phyloP scores from a whole-genome alignment of 2,797 vertebrate species.

The Furcifer pardalis region DNA sequence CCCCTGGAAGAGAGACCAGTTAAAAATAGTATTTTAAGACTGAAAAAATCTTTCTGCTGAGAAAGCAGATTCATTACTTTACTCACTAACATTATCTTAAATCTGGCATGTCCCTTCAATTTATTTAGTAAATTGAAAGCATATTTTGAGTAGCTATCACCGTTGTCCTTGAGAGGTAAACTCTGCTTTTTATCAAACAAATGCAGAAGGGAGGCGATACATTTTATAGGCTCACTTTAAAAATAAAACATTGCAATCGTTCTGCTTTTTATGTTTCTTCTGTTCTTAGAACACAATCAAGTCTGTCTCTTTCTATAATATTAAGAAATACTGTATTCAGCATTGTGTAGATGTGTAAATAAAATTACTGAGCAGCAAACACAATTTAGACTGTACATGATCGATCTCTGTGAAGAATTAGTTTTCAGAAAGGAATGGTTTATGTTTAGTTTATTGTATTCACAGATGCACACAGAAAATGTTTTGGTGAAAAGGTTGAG shows the following conservation, averaged over 20 bases:
- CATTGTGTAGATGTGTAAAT: conserved; percentile 45
- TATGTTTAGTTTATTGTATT: neutral
- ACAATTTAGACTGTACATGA: neutral
- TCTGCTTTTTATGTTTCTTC: too few relatives aligned
- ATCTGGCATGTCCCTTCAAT: conserved; percentile 9
- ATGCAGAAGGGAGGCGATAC: too few relatives aligned
- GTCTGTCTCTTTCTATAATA: conserved; percentile 68
- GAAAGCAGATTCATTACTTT: conserved; percentile 46
- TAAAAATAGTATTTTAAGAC: neutral
- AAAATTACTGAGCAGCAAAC: conserved; percentile 38
- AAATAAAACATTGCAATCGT: too few relatives aligned
- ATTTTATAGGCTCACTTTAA: too few relatives aligned
- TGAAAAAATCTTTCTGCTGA: neutral
- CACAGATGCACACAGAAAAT: neutral
- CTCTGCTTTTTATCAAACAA: too few relatives aligned
- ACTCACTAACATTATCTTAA: conserved; percentile 1
- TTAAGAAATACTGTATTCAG: conserved; percentile 61
- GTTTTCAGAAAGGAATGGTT: neutral
- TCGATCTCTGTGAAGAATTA: neutral
- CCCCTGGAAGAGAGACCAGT: neutral
- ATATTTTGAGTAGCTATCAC: conserved; percentile 35
- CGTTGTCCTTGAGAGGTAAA: conserved; percentile 46
- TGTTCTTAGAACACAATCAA: conserved; percentile 21
- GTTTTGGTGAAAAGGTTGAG: conserved; percentile 10
- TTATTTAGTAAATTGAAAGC: conserved; percentile 12